A percentile compares a stretch with the other conserved stretches of the same genome.
phyloP scores from a whole-genome alignment of 1,140 invertebrate species.

The Diprion similis region DNA sequence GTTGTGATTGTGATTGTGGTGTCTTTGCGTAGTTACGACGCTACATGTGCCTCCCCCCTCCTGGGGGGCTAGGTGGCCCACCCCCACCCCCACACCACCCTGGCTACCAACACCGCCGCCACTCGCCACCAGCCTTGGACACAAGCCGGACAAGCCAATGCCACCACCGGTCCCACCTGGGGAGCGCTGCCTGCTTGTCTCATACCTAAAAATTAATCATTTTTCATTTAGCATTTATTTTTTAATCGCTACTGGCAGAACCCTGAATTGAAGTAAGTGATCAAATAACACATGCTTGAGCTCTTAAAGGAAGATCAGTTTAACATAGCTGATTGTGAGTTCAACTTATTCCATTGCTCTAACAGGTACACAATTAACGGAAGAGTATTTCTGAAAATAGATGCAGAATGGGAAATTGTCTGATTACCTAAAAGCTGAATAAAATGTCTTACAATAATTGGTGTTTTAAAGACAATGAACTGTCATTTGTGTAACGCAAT shows the following conservation, averaged over 20 bases:
- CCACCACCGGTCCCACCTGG: slow-evolving; percentile 50
- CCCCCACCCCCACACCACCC: slow-evolving; percentile 48
- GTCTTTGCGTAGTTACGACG: slow-evolving; percentile 50
- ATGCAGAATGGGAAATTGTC: no score
- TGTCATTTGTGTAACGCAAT: no score
- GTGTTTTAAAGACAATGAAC: no score
- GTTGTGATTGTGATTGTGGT: slow-evolving; percentile 43
- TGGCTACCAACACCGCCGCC: slow-evolving; percentile 46
- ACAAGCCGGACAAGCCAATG: slow-evolving; percentile 54
- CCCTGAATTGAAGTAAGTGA: not conserved
- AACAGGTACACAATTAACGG: no score
- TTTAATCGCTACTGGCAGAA: no score
- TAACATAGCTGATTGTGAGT: no score
- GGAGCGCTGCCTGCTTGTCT: slow-evolving; percentile 58
- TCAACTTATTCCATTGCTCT: no score
- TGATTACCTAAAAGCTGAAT: no score
- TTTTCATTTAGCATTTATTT: no score
- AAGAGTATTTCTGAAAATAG: no score
- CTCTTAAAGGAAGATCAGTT: not conserved
- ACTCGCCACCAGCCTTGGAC: slow-evolving; percentile 56
- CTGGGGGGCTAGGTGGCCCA: slow-evolving; percentile 59
- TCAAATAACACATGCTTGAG: slow-evolving; percentile 8
- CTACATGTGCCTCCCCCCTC: slow-evolving; percentile 48
- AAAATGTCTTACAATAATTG: no score
- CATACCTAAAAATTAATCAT: slow-evolving; percentile 48